phyloP scores from a whole-genome alignment of 2,888 invertebrate genomes.

The Eristalis pertinax region DNA sequence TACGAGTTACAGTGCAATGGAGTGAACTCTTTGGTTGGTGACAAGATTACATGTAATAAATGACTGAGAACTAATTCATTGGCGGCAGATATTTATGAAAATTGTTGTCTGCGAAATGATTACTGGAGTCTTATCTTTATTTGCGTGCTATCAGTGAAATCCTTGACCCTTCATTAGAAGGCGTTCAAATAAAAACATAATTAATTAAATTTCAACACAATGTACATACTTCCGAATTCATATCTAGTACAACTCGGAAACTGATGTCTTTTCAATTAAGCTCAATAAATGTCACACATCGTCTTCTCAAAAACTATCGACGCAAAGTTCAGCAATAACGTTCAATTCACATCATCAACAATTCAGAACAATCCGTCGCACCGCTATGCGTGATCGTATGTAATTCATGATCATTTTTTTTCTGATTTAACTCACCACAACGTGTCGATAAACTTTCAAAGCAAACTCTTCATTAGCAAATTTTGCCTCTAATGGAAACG shows the following conservation, averaged over 20 bases:
- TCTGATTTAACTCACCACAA: conserved; percentile 86
- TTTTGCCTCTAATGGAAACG: conserved; percentile 90
- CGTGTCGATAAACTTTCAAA: conserved; percentile 86
- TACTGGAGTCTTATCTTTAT: not conserved
- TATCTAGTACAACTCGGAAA: not conserved
- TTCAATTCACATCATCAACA: not conserved
- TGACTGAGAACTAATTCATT: too few species aligned
- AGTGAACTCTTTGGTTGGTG: not conserved
- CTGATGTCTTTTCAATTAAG: not conserved
- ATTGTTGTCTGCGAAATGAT: not conserved
- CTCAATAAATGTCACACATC: not conserved
- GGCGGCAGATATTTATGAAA: not conserved
- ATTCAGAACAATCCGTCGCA: not conserved
- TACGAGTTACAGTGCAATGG: too few species aligned
- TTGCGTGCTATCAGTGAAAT: not conserved
- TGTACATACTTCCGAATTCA: too few species aligned
- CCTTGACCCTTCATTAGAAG: not conserved
- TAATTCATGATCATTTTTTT: not conserved
- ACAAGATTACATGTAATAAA: not conserved
- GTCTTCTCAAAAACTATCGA: too few species aligned
- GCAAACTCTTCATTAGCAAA: conserved; percentile 88
- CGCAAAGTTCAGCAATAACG: not conserved
- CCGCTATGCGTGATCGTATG: not conserved
- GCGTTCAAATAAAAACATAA: not conserved
- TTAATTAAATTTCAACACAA: not conserved